phyloP scores from a whole-genome alignment of 2,113 vertebrate species.

The Urocolius indicus region DNA sequence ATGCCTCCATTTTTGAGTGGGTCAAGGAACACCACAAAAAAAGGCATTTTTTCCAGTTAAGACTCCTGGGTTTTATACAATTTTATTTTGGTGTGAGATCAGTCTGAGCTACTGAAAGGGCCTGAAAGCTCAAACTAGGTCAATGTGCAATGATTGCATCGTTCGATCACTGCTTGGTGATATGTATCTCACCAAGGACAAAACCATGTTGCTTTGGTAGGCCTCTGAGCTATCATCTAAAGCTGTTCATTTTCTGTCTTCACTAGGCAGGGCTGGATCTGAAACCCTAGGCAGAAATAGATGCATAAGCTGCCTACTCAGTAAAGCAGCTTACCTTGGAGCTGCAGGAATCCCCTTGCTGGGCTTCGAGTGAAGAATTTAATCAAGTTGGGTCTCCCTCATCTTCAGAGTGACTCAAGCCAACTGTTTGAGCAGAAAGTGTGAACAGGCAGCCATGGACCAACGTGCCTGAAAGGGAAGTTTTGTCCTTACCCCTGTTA shows the following conservation, averaged over 20 bases:
- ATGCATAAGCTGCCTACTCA: not conserved
- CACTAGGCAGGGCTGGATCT: not conserved
- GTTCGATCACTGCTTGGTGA: not conserved
- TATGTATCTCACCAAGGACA: not conserved
- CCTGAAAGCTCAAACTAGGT: not conserved
- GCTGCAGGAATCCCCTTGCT: not conserved
- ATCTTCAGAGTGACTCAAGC: not conserved
- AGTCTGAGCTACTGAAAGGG: not conserved
- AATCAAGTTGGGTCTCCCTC: not conserved
- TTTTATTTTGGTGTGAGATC: not conserved
- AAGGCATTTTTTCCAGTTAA: not conserved
- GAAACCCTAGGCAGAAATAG: not conserved
- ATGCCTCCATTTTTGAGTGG: too few relatives aligned
- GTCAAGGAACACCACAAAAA: not conserved
- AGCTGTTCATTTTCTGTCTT: not conserved
- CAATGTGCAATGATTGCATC: not conserved
- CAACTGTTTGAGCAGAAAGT: not conserved
- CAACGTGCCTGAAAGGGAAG: not conserved
- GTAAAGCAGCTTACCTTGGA: not conserved
- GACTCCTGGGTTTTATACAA: rapidly evolving
- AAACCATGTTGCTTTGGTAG: not conserved
- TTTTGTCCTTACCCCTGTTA: not conserved
- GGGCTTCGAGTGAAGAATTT: not conserved
- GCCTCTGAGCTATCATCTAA: not conserved
- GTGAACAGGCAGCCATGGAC: not conserved